phyloP scores from a whole-genome alignment of 2,888 invertebrate genomes.

The Nomada ferruginata region DNA sequence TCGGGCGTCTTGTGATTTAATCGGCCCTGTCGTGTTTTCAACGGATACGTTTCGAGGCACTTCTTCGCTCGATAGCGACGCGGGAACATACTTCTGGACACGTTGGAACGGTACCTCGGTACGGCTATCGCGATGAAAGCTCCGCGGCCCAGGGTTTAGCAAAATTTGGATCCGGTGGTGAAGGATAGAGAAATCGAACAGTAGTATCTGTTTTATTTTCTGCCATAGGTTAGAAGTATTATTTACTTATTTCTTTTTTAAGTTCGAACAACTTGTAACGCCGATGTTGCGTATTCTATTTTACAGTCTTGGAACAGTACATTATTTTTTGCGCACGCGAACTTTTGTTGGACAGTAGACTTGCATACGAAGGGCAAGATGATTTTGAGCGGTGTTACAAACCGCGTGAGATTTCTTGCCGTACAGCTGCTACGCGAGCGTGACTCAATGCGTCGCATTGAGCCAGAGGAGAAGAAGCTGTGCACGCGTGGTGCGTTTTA shows the following conservation, averaged over 20 bases:
- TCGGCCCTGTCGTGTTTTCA: constrained; percentile 26
- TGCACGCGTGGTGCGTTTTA: constrained; percentile 49
- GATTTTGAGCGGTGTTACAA: not conserved
- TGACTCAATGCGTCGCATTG: constrained; percentile 34
- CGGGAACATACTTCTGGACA: constrained; percentile 17
- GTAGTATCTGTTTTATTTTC: no score
- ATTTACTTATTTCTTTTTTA: no score
- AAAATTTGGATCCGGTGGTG: constrained; percentile 6
- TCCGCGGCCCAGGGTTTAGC: not conserved
- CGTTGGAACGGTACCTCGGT: constrained; percentile 25
- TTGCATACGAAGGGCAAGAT: not conserved
- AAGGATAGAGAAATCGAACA: not conserved
- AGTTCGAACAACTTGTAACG: no score
- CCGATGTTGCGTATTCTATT: no score
- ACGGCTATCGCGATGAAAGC: constrained; percentile 31
- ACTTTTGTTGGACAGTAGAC: no score
- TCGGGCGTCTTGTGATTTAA: constrained; percentile 26
- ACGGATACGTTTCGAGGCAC: constrained; percentile 30
- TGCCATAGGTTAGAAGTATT: no score
- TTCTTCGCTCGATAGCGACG: constrained; percentile 21
- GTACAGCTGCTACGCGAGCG: constrained; percentile 16
- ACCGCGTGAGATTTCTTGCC: constrained; percentile 5
- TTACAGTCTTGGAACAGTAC: no score
- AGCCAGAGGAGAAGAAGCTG: constrained; percentile 28
- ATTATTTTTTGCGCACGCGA: no score